Percentiles rank a stretch among this genome's conserved stretches.
Evolutionary conservation across 1,140 invertebrate species (phyloP).

Genomic region (Neodiprion lecontei): DNA sequence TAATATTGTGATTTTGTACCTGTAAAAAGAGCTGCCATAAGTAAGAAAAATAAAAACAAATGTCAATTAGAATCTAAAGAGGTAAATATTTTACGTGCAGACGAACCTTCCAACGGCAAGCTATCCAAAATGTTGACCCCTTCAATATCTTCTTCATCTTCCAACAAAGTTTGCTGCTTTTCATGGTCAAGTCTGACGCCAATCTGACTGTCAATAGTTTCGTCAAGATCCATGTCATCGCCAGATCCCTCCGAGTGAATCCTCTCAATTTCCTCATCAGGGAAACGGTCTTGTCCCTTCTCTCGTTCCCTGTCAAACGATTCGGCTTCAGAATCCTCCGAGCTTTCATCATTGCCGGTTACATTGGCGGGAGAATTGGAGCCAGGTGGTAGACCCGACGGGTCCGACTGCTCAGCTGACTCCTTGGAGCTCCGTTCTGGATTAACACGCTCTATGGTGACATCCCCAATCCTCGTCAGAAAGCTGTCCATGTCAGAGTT

Average conservation of each 20-base stretch:
- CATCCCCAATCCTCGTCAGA: constrained; percentile 61
- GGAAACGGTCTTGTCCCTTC: constrained; percentile 44
- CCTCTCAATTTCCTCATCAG: constrained; percentile 50
- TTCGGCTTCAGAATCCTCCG: constrained; percentile 52
- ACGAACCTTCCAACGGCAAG: constrained; percentile 56
- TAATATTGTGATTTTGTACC: too few species aligned
- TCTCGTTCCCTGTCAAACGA: constrained; percentile 45
- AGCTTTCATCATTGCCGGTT: constrained; percentile 46
- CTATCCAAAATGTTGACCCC: constrained; percentile 58
- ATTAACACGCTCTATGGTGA: constrained; percentile 62
- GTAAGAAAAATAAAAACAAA: too few species aligned
- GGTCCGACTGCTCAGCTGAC: constrained; percentile 28
- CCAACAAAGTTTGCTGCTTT: constrained; percentile 37
- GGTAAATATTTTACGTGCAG: neutral
- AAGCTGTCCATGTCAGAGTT: constrained; percentile 56
- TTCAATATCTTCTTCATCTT: constrained; percentile 46
- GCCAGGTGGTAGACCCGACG: constrained; percentile 28
- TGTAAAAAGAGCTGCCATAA: too few species aligned
- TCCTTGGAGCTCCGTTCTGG: constrained; percentile 44
- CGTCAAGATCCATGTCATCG: constrained; percentile 60
- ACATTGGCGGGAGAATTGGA: constrained; percentile 26
- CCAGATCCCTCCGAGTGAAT: constrained; percentile 55
- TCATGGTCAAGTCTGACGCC: constrained; percentile 54
- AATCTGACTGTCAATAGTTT: constrained; percentile 59
- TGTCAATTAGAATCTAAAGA: too few species aligned